A percentile compares a stretch with the other conserved stretches of the same genome.
phyloP scores from a whole-genome alignment of 2,797 vertebrate species.

The Podarcis siculus region DNA sequence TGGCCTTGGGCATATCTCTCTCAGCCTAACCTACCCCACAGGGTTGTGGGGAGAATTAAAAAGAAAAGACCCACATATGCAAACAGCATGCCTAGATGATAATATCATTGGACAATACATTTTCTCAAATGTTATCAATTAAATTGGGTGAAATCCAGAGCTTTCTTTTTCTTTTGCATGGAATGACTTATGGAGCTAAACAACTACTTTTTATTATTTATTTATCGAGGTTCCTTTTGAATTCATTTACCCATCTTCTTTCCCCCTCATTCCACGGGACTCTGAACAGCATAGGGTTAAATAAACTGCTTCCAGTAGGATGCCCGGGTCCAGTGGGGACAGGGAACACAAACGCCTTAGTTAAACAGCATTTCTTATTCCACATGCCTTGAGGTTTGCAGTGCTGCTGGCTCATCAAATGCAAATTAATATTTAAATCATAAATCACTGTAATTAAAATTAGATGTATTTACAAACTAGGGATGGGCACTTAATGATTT shows the following conservation, averaged over 20 bases:
- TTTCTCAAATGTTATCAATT: background rate
- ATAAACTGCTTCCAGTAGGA: background rate
- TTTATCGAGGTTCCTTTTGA: too few species aligned
- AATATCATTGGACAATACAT: too few species aligned
- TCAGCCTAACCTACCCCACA: background rate
- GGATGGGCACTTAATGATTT: conserved; percentile 31
- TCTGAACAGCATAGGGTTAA: conserved; percentile 49
- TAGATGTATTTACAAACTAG: conserved; percentile 64
- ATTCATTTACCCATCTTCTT: background rate
- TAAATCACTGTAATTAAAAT: conserved; percentile 67
- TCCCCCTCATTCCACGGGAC: background rate
- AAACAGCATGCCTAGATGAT: background rate
- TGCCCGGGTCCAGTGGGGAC: conserved; percentile 21
- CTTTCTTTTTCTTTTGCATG: background rate
- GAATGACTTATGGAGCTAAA: too few species aligned
- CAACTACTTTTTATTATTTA: too few species aligned
- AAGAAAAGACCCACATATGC: background rate
- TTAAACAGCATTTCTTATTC: conserved; percentile 14
- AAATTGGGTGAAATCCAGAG: background rate
- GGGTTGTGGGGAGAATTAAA: background rate
- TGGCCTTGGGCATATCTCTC: background rate
- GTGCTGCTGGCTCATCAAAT: conserved; percentile 53
- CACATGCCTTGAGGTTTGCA: conserved; percentile 41
- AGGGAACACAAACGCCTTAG: conserved; percentile 57
- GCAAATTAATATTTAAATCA: conserved; percentile 63